phyloP scores from a whole-genome alignment of 1,140 invertebrate genomes.

The Paraescarpia echinospica region DNA sequence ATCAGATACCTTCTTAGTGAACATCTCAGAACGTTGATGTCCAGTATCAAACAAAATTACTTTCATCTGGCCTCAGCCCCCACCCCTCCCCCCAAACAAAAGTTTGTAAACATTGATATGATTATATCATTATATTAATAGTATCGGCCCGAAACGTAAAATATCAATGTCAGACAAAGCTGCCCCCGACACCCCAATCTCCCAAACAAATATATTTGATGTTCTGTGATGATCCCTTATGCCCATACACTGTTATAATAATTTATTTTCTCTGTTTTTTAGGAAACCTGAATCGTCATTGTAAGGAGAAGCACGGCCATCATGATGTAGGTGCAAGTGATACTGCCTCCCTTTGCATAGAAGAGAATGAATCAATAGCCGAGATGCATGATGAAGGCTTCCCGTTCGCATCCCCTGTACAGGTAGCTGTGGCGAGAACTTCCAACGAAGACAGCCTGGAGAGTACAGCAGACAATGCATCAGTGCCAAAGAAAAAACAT shows the following conservation, averaged over 20 bases:
- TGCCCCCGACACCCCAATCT: no score
- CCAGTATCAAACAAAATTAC: no score
- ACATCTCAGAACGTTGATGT: no score
- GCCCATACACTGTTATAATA: neutral
- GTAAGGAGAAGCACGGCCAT: conserved; percentile 52
- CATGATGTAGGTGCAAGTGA: neutral
- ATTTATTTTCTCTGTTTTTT: conserved; percentile 19
- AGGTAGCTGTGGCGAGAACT: neutral
- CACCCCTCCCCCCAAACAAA: no score
- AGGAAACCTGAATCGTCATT: conserved; percentile 54
- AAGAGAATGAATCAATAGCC: neutral
- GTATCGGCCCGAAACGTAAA: no score
- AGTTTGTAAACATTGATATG: no score
- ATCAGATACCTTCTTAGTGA: no score
- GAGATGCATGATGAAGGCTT: neutral
- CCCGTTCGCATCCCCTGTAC: neutral
- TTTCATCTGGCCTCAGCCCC: no score
- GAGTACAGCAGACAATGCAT: neutral
- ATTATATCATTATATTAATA: no score
- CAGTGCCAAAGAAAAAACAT: neutral
- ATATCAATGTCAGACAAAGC: no score
- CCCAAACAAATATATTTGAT: no score
- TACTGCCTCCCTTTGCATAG: neutral
- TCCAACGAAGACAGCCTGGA: neutral
- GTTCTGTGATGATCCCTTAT: no score